Percentiles rank a stretch among this genome's conserved stretches.
phyloP scores from a whole-genome alignment of 2,888 invertebrate genomes.

The Cataglyphis rosenhaueri region DNA sequence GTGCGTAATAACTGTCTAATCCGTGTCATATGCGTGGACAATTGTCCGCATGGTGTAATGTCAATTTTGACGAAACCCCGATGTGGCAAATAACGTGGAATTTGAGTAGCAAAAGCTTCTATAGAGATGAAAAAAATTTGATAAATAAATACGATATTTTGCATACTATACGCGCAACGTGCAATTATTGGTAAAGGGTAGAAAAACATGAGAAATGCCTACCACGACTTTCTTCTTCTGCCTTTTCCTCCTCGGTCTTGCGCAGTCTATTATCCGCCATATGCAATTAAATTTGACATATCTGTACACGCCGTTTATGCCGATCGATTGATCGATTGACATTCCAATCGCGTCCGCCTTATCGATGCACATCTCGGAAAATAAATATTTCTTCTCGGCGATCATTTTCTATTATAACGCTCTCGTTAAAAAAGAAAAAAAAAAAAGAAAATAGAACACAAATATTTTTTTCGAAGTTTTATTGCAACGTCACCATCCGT shows the following conservation, averaged over 20 bases:
- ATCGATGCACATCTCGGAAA: slow-evolving; percentile 12
- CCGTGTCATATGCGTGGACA: slow-evolving; percentile 39
- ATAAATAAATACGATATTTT: not conserved
- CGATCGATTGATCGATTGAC: slow-evolving; percentile 17
- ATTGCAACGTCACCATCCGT: not conserved
- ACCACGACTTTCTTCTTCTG: slow-evolving; percentile 34
- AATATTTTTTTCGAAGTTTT: slow-evolving; percentile 8
- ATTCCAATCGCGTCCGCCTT: slow-evolving; percentile 14
- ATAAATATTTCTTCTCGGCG: not conserved
- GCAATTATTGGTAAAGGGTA: slow-evolving; percentile 35
- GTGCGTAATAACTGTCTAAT: slow-evolving; percentile 54
- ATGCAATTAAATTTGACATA: slow-evolving; percentile 54
- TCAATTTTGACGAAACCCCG: slow-evolving; percentile 43
- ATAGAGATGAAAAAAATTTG: slow-evolving; percentile 10
- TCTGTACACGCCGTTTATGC: slow-evolving; percentile 21
- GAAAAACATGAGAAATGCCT: slow-evolving; percentile 20
- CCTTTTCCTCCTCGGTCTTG: slow-evolving; percentile 33
- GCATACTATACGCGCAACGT: not conserved
- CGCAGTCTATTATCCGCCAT: slow-evolving; percentile 13
- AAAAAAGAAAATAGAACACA: not conserved
- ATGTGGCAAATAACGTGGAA: slow-evolving; percentile 6
- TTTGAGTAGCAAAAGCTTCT: slow-evolving; percentile 29
- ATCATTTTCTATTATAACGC: slow-evolving; percentile 1
- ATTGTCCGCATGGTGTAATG: slow-evolving; percentile 44
- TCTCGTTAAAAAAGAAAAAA: not conserved